phyloP scores from a whole-genome alignment of 2,888 invertebrate species.

The Augochlorella aurata region DNA sequence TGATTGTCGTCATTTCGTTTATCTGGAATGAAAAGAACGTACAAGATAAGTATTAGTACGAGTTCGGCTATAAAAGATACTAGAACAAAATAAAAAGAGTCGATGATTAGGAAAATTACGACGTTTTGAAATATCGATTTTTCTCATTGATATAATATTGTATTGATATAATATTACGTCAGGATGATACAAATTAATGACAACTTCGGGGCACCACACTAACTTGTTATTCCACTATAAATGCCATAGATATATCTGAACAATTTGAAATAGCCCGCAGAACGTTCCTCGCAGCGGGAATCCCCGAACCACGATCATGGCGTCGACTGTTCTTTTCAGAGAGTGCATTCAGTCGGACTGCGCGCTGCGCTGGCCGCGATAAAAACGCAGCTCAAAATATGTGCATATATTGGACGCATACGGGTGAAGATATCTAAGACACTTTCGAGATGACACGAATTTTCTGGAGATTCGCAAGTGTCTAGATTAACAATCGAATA shows the following conservation, averaged over 20 bases:
- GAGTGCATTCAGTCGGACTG: constrained; percentile 5
- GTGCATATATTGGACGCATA: constrained; percentile 25
- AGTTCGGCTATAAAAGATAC: too few species aligned
- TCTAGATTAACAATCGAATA: constrained; percentile 40
- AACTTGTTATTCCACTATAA: constrained; percentile 11
- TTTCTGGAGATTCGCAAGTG: constrained; percentile 29
- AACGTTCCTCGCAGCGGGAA: constrained; percentile 53
- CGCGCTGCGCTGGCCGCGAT: background rate
- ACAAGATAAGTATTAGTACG: too few species aligned
- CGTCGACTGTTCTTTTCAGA: constrained; percentile 7
- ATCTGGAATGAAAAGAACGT: too few species aligned
- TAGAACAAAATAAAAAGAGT: too few species aligned
- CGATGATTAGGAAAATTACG: too few species aligned
- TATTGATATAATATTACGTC: background rate
- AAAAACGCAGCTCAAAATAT: constrained; percentile 23
- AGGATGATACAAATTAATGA: background rate
- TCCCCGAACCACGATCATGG: constrained; percentile 21
- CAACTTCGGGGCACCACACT: background rate
- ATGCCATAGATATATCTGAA: constrained; percentile 13
- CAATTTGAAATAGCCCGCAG: constrained; percentile 50
- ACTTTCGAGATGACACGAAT: constrained; percentile 25
- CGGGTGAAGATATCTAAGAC: constrained; percentile 34
- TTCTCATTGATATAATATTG: too few species aligned
- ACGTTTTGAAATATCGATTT: too few species aligned
- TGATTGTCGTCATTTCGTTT: too few species aligned